Base-by-base conservation (phyloP, 2,113 vertebrate genomes). In the Oncorhynchus nerka region DNA sequence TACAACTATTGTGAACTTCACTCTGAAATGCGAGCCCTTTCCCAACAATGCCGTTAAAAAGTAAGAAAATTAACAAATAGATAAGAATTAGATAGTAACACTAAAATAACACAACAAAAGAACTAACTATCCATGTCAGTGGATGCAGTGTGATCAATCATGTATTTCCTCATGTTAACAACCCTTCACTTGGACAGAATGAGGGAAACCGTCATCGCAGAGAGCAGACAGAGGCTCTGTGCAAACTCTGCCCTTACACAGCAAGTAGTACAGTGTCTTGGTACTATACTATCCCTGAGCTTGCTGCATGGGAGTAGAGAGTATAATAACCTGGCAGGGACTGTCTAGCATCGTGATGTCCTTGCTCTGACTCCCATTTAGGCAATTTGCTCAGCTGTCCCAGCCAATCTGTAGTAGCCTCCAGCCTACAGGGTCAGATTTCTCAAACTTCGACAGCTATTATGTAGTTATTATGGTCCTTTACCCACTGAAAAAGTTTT, bases 391-490 rank as follows among this genome's bases (percentile, higher is more conserved):
- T 87, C 75, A 75, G 88, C 74, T 79, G 72, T 83, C 83, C 77
- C 61, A 28, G 1, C 39, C 39, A 45, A 45, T 45, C 39, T 45
- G 9, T 9, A 45, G 39, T 11, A 45, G 39, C 39, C 39, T 45
- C 39, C 9, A 45, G 39, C 39, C 39, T 45, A 45, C 39, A 45
- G 39, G 39, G 39, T 9, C 39, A 39, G 7, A 39, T 45, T 45
- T 45, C 39, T 45, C 39, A 9, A 83, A 84, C 81, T 75, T 78
- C 80, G 57, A 65, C 39, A 76, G 73, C 77, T 72, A 88, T 91
- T 84, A 87, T 79, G 75, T 68, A 74, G 73, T 57, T 57, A 84
- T 91, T 87, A 85, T 22, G 70, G 79, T 75, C 79, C 78, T 74
- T 75, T 45, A 11, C 73, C 71, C 76, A 75, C 72, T 76, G 24